Base-by-base conservation (phyloP, 2,888 invertebrate genomes). In the Torymus aiolomorphi region DNA sequence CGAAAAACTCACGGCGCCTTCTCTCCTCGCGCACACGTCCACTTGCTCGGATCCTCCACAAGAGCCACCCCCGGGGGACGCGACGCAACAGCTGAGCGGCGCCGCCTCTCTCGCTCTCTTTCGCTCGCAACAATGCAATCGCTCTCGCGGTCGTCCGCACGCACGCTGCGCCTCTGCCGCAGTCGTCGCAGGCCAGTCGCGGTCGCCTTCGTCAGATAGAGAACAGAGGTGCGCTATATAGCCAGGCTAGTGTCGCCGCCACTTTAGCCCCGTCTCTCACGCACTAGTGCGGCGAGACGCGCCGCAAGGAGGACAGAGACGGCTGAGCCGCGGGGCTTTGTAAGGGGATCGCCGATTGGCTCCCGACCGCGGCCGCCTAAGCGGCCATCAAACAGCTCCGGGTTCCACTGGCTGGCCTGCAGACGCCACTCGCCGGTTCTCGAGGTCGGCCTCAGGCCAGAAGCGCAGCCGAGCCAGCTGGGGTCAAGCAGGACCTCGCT, bases 281-380 rank as follows among this genome's bases (percentile, higher is more conserved):
- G 73, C 78, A 67, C 73, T 49, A 67, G 57, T 71, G 42, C 62
- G 1, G 49, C 59, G 51, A 74, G 74, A 78, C 74, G 74, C 78
- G 72, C 56, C 51, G 18, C 56, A 42, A 63, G 18, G 0, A 70
- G 18, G 63, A 70, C 56, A 18, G 51, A 63, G 71, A 62, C 20
- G 3, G 49, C 59, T 14, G 20, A 51, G 62, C 12, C 13, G 16
- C 57, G 49, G 24, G 51, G 16, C 31, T 52, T 70, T 59, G 75
- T 18, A 49, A 79, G 70, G 49, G 20, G 18, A 3, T 1, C 70
- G 51, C 70, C 10, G 63, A 79, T 79, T 79, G 79, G 79, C 20
- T 10, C 14, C 14, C 14, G 12, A 3, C 16, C 67, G 54, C n/a
- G 24, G 31, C 67, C 4, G 11, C 51, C 4, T 5, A 16, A 12